Percentiles rank a stretch among this genome's conserved stretches.
These are phyloP conservation scores for Manis pentadactyla DNA, from an alignment of 2,797 vertebrate species.

Conservation along the genomic window DNA sequence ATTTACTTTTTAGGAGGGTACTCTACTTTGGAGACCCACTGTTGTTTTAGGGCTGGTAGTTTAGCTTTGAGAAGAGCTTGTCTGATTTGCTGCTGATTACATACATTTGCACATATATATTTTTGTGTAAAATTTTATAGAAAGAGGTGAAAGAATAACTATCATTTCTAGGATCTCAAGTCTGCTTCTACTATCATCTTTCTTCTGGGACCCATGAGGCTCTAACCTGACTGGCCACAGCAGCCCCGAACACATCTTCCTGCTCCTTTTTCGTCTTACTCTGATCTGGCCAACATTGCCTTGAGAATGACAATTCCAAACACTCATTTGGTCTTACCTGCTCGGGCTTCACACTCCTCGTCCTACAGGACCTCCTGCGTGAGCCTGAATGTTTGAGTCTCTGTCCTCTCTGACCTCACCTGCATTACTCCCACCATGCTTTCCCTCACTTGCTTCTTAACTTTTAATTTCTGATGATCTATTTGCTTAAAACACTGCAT, in stretches of 20 bases:
- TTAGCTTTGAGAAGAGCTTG: not conserved
- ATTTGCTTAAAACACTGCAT: not conserved
- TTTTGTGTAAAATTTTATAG: not conserved
- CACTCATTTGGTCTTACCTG: not conserved
- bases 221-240: not conserved
- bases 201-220: not conserved
- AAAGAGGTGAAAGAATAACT: not conserved
- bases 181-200: fast-evolving
- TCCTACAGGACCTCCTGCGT: not conserved
- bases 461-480: not conserved
- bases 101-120: not conserved
- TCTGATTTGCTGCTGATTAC: not conserved
- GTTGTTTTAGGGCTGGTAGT: not conserved
- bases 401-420: not conserved
- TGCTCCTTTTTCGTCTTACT: not conserved
- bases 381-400: too few relatives aligned
- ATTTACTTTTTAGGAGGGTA: not conserved
- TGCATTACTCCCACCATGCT: not conserved
- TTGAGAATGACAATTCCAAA: too few relatives aligned
- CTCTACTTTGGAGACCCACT: not conserved
- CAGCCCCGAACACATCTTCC: not conserved
- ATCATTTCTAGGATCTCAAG: not conserved
- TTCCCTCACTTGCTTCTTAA: not conserved
- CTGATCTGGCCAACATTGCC: not conserved
- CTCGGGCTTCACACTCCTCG: not conserved